Base-by-base conservation (phyloP, 2,888 invertebrate genomes). In the Apocheima hispidaria region DNA sequence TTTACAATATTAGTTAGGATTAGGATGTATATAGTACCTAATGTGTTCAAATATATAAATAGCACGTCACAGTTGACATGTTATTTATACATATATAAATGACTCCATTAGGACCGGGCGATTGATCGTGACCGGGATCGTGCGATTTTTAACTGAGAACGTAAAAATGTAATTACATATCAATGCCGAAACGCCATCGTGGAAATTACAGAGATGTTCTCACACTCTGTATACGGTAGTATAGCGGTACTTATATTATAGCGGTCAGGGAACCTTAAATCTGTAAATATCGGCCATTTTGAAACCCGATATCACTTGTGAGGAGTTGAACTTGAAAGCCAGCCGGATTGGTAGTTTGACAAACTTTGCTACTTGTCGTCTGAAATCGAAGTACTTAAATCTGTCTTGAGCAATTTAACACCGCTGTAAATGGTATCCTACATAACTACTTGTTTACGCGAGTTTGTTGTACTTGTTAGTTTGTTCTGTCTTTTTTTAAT, bases 261-360 rank as follows among this genome's bases (percentile, higher is more conserved):
- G 5, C 56, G 56, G 49, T 28, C 60, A 49, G 46, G 38, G 50
- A 64, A 60, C 56, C 60, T 51, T 58, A 63, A 51, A 60, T 59
- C 46, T 50, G 67, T 58, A 63, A 63, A 66, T 52, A 66, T 66
- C 46, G 30, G 46, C 63, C 53, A 26, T 54, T 58, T 56, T 46
- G 56, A 44, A 55, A 66, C 56, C 55, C 38, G 33, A 63, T 52
- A 60, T 53, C 53, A 50, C 56, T 60, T 53, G 49, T 26, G 40
- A 46, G 33, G 16, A 59, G 48, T 57, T 54, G 44, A 53, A 26
- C 51, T 57, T 59, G 43, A 61, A 65, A 44, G 48, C 48, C 60
- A 65, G 57, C 43, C 46, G 59, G 62, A 7, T 66, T 51, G 40
- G 55, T 54, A 60, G 64, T 58, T 56, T 12, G 28, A 33, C 33